A percentile compares a stretch with the other conserved stretches of the same genome.
Conservation (phyloP, 1,140 invertebrate genomes). For the Drosophila nannoptera region DNA sequence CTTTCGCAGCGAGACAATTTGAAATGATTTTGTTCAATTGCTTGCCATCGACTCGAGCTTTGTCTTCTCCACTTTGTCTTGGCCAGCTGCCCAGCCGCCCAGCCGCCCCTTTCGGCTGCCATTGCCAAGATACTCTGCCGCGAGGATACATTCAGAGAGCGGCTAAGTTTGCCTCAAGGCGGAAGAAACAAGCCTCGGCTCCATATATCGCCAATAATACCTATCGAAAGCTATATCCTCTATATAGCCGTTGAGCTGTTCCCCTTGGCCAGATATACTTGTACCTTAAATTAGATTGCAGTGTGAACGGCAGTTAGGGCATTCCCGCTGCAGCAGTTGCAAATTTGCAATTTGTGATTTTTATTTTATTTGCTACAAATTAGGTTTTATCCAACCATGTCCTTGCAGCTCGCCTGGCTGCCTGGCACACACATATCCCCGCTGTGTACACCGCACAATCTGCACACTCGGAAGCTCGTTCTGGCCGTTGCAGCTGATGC, state of each 20-base stretch:
- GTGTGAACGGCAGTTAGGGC: constrained; percentile 2
- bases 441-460: neutral
- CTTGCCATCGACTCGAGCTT: constrained; percentile 23
- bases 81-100: constrained; percentile 11
- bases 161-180: neutral
- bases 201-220: too few species aligned
- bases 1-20: constrained; percentile 52
- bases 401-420: neutral
- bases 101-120: constrained; percentile 3
- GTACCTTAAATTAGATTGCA: too few species aligned
- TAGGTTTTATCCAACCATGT: constrained; percentile 53
- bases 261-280: too few species aligned
- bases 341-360: constrained; percentile 25
- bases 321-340: constrained; percentile 13
- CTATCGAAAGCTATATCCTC: too few species aligned
- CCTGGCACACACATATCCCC: neutral
- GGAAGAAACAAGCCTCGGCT: neutral
- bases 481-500: constrained; percentile 18
- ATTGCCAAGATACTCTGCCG: constrained; percentile 9
- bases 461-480: too few species aligned
- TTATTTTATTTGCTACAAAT: constrained; percentile 69
- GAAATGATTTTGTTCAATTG: constrained; percentile 60
- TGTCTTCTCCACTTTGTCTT: constrained; percentile 36
- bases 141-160: neutral
- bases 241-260: too few species aligned